Evolutionary conservation across 1,140 invertebrate species (phyloP).

Genomic region (Onthophagus taurus): DNA sequence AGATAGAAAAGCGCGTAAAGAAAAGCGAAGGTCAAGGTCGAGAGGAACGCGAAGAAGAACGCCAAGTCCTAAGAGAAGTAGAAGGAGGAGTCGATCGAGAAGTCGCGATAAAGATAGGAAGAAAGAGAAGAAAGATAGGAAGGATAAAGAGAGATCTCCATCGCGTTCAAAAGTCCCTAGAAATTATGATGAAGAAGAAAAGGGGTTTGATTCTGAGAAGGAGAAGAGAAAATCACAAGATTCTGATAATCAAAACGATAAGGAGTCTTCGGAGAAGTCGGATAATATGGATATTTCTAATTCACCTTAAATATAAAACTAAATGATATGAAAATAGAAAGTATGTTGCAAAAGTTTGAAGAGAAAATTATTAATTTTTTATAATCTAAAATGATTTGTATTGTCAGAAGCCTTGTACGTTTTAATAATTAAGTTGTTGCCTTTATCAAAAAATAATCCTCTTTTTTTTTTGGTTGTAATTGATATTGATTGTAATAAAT

Average conservation of each 20-base stretch:
- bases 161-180: conserved; percentile 36
- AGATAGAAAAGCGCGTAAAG: conserved; percentile 34
- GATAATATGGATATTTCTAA: conserved; percentile 52
- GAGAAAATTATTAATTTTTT: too few relatives aligned
- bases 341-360: too few relatives aligned
- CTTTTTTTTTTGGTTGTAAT: too few relatives aligned
- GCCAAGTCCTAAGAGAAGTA: conserved; percentile 18
- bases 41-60: conserved; percentile 19
- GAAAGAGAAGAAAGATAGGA: conserved; percentile 22
- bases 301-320: conserved; percentile 35
- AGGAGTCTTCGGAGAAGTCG: conserved; percentile 42
- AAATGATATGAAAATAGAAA: too few relatives aligned
- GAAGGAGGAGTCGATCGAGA: conserved; percentile 19
- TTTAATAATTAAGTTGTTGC: too few relatives aligned
- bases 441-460: too few relatives aligned
- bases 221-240: conserved; percentile 24
- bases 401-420: too few relatives aligned
- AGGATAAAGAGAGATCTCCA: conserved; percentile 24
- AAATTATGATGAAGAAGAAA: conserved; percentile 47
- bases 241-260: conserved; percentile 27
- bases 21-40: conserved; percentile 24
- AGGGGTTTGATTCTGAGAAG: conserved; percentile 37
- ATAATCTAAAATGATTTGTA: too few relatives aligned
- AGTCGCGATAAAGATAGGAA: conserved; percentile 29
- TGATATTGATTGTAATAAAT: too few relatives aligned